Evolutionary conservation across 2,113 vertebrate genomes (phyloP).

Genomic region (Neofelis nebulosa): DNA sequence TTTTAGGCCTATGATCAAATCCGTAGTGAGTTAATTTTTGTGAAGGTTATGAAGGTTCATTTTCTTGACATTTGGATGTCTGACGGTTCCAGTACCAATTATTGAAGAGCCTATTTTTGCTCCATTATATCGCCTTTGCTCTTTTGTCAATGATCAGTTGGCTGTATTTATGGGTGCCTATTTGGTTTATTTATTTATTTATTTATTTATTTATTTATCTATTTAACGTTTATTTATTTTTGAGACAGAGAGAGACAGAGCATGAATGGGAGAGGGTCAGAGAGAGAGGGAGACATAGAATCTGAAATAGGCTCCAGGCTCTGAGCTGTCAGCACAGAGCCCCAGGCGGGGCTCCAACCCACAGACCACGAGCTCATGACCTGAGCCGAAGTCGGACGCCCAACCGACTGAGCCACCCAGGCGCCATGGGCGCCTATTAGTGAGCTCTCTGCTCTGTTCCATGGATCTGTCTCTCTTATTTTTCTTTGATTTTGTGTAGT

Average conservation of each 20-base stretch:
- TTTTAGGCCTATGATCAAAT: not conserved
- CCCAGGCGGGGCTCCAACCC: accelerated
- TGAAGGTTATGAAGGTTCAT: not conserved
- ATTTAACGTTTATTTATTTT: too few species aligned
- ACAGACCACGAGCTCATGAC: too few species aligned
- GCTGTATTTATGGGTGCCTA: not conserved
- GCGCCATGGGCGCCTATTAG: not conserved
- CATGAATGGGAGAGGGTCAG: too few species aligned
- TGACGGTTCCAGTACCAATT: not conserved
- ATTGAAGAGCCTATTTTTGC: not conserved
- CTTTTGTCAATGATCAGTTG: not conserved
- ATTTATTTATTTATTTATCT: too few species aligned
- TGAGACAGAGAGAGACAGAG: too few species aligned
- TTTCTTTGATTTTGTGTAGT: not conserved
- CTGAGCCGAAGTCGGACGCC: too few species aligned
- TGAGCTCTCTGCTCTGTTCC: not conserved
- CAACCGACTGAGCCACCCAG: too few species aligned
- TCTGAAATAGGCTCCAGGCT: too few species aligned
- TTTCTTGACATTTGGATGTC: not conserved
- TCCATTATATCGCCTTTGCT: not conserved
- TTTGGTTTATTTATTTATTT: too few species aligned
- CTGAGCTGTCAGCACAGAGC: too few species aligned
- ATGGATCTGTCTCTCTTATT: not conserved
- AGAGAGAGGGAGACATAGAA: too few species aligned
- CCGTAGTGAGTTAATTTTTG: not conserved